These are phyloP conservation scores for Cotesia vestalis DNA, from an alignment of 1,140 invertebrate genomes.

Conservation along the genomic window DNA sequence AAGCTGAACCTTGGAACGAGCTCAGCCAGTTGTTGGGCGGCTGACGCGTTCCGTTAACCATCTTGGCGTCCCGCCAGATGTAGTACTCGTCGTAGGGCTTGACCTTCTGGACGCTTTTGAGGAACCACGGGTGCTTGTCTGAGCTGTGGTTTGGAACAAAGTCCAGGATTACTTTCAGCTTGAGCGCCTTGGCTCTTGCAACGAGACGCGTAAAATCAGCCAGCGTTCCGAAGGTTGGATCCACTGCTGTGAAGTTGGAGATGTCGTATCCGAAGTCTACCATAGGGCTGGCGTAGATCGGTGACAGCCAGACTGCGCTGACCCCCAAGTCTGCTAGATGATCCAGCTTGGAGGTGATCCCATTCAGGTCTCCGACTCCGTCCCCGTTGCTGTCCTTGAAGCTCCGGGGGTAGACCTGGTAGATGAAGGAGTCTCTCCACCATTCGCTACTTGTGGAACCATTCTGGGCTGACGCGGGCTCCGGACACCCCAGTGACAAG, in stretches of 20 bases:
- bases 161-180: conserved; percentile 73
- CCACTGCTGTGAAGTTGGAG: conserved; percentile 64
- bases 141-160: conserved; percentile 85
- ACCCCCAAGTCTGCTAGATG: conserved; percentile 55
- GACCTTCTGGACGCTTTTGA: conserved; percentile 67
- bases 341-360: conserved; percentile 51
- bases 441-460: conserved; percentile 63
- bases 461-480: too few relatives aligned
- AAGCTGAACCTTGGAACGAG: conserved; percentile 62
- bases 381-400: conserved; percentile 81
- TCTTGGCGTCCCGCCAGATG: conserved; percentile 72
- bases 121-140: conserved; percentile 76
- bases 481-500: too few relatives aligned
- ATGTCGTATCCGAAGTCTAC: conserved; percentile 68
- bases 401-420: conserved; percentile 78
- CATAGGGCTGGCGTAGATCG: conserved; percentile 66
- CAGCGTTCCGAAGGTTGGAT: conserved; percentile 66
- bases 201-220: conserved; percentile 65
- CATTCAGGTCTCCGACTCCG: conserved; percentile 78
- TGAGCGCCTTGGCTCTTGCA: conserved; percentile 48
- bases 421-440: conserved; percentile 79
- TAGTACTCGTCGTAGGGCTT: conserved; percentile 75
- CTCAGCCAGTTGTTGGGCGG: conserved; percentile 60
- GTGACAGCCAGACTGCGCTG: conserved; percentile 66
- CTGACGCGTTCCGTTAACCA: conserved; percentile 49